Evolutionary conservation across 2,888 invertebrate genomes (phyloP), one percentile per base, ranked within the genome.

Genomic region (Metopia argyrocephala): DNA sequence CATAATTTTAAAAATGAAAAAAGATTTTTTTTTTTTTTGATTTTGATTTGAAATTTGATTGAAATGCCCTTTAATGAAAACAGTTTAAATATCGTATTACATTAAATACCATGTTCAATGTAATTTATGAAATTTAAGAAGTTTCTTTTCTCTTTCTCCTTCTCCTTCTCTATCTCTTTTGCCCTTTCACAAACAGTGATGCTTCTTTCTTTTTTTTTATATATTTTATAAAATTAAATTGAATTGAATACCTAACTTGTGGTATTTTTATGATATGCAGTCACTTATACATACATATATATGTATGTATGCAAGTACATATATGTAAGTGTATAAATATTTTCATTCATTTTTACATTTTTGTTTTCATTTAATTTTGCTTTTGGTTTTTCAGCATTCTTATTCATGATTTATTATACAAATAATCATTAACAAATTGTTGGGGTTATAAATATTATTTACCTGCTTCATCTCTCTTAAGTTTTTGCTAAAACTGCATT

Each of bases 361-460:
- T 15, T 12, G 9, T 38, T 15, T 38, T 38, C 38, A 38, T 38
- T 38, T 15, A 38, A 3, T 15, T 38, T 38, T 1, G 12, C 7
- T 7, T 12, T 12, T 31, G 12, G 9, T 0, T 31, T 31, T 25
- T 21, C 20, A 52, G 9, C 25, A 31, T 57, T 9, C 50, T 71
- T 61, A 78, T 78, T 73, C 78, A 81, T 75, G 78, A 78, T 81
- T 81, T 81, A 81, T 81, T 65, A 66, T 27, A 48, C 56, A 62
- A 76, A 81, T 78, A 78, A 70, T 81, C 81, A 81, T 81, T 81
- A 81, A 81, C 81, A 81, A 81, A 81, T 81, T 81, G 81, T 74
- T 81, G 65, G 70, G 70, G 38, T 78, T 57, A 70, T 66, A 73
- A 78, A 73, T 66, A 78, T 54, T 78, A 62, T 78, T 38, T 78